A percentile compares a stretch with the other conserved stretches of the same genome.
phyloP scores from a whole-genome alignment of 1,140 invertebrate genomes.

The Luehdorfia chinensis region DNA sequence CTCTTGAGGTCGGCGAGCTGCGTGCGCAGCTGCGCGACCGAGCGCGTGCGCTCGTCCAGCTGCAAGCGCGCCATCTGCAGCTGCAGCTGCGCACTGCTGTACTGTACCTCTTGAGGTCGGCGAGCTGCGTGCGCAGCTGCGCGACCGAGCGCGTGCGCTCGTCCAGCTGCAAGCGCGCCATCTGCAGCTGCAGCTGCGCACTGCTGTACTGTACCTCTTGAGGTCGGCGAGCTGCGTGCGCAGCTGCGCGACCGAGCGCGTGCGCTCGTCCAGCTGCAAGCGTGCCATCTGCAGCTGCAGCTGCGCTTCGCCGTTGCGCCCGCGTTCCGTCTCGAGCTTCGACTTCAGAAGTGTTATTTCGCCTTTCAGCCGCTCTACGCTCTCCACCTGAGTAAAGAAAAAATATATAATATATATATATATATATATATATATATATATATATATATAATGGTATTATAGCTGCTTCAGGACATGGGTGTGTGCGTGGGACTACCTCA shows the following conservation, averaged over 20 bases:
- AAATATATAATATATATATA: too few species aligned
- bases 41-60: constrained; percentile 76
- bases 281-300: constrained; percentile 65
- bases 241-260: constrained; percentile 77
- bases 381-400: constrained; percentile 67
- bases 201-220: constrained; percentile 64
- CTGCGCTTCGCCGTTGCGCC: constrained; percentile 63
- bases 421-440: too few species aligned
- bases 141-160: constrained; percentile 75
- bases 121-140: constrained; percentile 69
- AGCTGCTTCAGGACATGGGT: too few species aligned
- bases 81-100: constrained; percentile 59
- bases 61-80: constrained; percentile 66
- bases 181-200: constrained; percentile 59
- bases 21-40: constrained; percentile 74
- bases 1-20: constrained; percentile 74
- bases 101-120: constrained; percentile 68
- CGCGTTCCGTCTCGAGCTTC: constrained; percentile 73
- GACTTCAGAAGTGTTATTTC: constrained; percentile 74
- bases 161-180: constrained; percentile 75
- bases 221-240: constrained; percentile 71
- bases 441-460: too few species aligned
- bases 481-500: too few species aligned
- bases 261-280: constrained; percentile 74
- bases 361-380: constrained; percentile 65